Conservation (phyloP, 2,113 vertebrate genomes). For the Lepidothrix coronata region DNA sequence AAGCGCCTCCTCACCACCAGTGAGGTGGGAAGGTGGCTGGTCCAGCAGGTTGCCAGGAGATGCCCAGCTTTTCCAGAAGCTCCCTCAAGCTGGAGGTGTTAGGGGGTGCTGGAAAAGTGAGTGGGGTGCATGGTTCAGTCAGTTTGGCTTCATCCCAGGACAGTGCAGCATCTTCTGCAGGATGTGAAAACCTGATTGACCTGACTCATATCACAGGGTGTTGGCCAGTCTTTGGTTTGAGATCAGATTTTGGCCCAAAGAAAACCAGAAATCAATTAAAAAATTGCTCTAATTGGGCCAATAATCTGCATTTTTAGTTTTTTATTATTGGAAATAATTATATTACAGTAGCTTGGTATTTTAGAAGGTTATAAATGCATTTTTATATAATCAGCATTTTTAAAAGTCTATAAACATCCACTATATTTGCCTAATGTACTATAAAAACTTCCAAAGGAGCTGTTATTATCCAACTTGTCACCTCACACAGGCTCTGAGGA, state of each 20-base stretch:
- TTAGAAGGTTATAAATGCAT: slow-evolving; percentile 41
- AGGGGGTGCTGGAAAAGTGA: neutral
- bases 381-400: slow-evolving; percentile 51
- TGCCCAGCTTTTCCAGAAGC: neutral
- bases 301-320: slow-evolving; percentile 4
- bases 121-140: accelerated
- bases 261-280: neutral
- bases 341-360: slow-evolving; percentile 46
- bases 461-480: slow-evolving; percentile 68
- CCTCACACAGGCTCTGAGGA: slow-evolving; percentile 56
- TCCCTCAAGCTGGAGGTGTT: neutral
- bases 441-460: slow-evolving; percentile 58
- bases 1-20: neutral
- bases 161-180: neutral
- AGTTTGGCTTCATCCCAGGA: neutral
- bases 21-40: neutral
- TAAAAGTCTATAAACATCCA: slow-evolving; percentile 61
- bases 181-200: neutral
- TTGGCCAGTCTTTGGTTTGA: neutral
- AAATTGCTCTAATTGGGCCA: neutral
- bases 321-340: slow-evolving; percentile 57
- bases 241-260: neutral
- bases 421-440: slow-evolving; percentile 49
- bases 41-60: neutral
- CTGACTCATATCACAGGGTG: neutral